phyloP scores from a whole-genome alignment of 2,888 invertebrate species.

The Caenorhabditis sinica region DNA sequence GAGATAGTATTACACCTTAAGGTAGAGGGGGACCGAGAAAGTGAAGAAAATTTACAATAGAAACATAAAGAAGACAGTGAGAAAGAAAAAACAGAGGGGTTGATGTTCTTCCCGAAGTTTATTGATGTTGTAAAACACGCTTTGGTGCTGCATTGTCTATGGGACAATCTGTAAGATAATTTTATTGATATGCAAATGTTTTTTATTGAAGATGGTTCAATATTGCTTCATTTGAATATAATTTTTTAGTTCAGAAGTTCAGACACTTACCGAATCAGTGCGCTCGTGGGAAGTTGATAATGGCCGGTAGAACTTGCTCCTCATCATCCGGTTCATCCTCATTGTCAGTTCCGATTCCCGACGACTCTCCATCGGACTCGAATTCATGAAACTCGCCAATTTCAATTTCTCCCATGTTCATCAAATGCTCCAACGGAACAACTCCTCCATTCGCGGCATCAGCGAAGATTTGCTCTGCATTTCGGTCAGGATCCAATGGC shows the following conservation, averaged over 20 bases:
- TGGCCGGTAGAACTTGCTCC: not conserved
- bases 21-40: not conserved
- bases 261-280: too few species aligned
- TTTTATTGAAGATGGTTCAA: too few species aligned
- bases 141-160: not conserved
- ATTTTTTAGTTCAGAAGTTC: too few species aligned
- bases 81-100: not conserved
- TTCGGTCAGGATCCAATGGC: too few species aligned
- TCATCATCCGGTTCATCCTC: slow-evolving; percentile 10
- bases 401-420: not conserved
- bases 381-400: not conserved
- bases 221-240: too few species aligned
- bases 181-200: too few species aligned
- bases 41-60: not conserved
- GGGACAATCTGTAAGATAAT: too few species aligned
- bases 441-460: not conserved
- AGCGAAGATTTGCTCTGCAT: too few species aligned
- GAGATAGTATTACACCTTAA: not conserved
- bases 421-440: not conserved
- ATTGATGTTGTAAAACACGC: not conserved
- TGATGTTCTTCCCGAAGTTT: not conserved
- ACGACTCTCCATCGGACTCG: slow-evolving; percentile 5
- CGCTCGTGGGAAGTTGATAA: too few species aligned
- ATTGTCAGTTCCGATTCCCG: slow-evolving; percentile 29
- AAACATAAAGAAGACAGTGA: not conserved